Conservation (phyloP, 2,113 vertebrate genomes). For the Poecile atricapillus region DNA sequence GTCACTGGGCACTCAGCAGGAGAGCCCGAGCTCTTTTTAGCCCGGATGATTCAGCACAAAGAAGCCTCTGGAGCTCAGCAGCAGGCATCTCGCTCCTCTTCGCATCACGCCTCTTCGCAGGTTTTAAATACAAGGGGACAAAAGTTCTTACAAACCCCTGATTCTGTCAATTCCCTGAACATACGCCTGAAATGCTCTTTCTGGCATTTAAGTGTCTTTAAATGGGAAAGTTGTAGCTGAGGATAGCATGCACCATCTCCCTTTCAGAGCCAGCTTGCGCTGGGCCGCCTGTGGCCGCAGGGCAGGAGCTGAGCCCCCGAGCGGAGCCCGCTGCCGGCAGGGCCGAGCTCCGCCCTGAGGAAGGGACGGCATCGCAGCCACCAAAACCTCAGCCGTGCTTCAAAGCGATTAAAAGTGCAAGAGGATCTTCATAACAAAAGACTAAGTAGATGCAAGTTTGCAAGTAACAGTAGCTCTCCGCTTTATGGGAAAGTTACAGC, state of each 20-base stretch:
- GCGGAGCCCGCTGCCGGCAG: not conserved
- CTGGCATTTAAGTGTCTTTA: not conserved
- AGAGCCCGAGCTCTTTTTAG: not conserved
- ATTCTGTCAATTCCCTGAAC: not conserved
- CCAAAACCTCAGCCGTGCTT: not conserved
- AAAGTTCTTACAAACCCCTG: not conserved
- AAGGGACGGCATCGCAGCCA: not conserved
- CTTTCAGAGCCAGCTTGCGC: not conserved
- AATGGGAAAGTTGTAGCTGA: not conserved
- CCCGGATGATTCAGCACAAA: not conserved
- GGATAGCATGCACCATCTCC: not conserved
- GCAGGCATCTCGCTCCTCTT: not conserved
- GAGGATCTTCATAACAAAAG: conserved; percentile 30
- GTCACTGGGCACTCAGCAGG: not conserved
- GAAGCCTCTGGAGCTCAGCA: not conserved
- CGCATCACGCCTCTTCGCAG: conserved; percentile 7
- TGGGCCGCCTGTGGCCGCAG: not conserved
- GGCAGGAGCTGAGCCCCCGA: not conserved
- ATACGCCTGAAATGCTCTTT: not conserved
- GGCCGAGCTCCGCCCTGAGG: not conserved
- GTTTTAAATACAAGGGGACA: not conserved
- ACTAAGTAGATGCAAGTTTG: not conserved
- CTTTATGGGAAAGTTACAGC: not conserved
- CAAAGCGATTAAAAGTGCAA: not conserved
- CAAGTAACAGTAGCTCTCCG: not conserved